Base-by-base conservation (phyloP, 2,113 vertebrate species). In the Emydocephalus ijimae region DNA sequence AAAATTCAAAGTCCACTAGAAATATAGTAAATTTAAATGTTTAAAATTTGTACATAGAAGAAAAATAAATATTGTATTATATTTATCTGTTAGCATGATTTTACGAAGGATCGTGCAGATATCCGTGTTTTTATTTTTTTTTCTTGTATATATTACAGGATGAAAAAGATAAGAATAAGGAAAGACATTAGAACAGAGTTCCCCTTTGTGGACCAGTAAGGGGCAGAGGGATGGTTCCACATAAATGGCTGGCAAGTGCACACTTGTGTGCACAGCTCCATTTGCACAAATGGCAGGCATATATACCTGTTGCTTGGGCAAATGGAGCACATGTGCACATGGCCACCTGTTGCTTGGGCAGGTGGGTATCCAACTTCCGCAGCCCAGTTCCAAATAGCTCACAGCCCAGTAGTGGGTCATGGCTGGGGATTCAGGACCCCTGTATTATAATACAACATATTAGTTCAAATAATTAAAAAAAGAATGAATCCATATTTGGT, bases 271-370 rank as follows among this genome's bases (percentile, higher is more conserved):
- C 1, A 1, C 61, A 14, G 61, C 11, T 64, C 11, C 29, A 64
- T 64, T 64, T 64, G 26, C 26, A 64, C 0, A 2, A 64, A 4
- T 1, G 4, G 26, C 0, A 0, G 29, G 26, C 1, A n/a, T 64
- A n/a, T 14, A 1, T n/a, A 64, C 26, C 11, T 12, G 0, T 4
- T 5, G 12, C 61, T 14, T 0, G 0, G 3, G 11, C 61, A 64
- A 64, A 64, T n/a, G 4, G 61, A 64, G 29, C 11, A n/a, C 1
- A 1, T 14, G 61, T 64, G 11, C 11, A 64, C 61, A 24, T 9
- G 1, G 29, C 26, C 3, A n/a, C 3, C 4, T 14, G 11, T 11
- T 64, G 26, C 26, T 64, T 29, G 1, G 11, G 29, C 11, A 64
- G 11, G 29, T 64, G 11, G 1, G 61, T 4, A n/a, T 64, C 11